Evolutionary conservation across 2,113 vertebrate species (phyloP).

Genomic region (Notothenia coriiceps): DNA sequence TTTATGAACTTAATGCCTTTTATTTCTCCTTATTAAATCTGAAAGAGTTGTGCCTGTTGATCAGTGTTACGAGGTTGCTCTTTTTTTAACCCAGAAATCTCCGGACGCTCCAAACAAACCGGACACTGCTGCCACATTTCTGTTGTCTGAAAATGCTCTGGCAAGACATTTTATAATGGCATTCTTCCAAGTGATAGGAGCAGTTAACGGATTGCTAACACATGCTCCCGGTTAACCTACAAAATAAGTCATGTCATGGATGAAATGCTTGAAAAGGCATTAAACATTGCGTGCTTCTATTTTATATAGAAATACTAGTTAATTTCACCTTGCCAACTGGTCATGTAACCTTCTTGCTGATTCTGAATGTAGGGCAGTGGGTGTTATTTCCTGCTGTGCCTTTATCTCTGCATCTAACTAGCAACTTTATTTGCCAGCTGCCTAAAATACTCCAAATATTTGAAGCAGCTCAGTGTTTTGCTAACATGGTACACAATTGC

Average conservation of each 20-base stretch:
- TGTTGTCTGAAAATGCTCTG: constrained; percentile 29
- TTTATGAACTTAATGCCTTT: constrained; percentile 10
- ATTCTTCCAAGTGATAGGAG: constrained; percentile 37
- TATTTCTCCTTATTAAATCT: constrained; percentile 11
- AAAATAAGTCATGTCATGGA: constrained; percentile 24
- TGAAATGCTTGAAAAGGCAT: constrained; percentile 42
- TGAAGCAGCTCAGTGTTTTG: constrained; percentile 19
- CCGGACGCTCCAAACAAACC: constrained; percentile 24
- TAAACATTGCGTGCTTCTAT: constrained; percentile 36
- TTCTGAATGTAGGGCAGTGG: neutral
- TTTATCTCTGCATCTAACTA: constrained; percentile 13
- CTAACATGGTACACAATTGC: constrained; percentile 60
- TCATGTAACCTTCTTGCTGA: neutral
- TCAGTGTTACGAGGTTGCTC: neutral
- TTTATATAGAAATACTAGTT: neutral
- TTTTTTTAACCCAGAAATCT: neutral
- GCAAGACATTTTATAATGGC: constrained; percentile 27
- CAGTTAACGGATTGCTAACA: constrained; percentile 23
- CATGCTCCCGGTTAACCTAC: constrained; percentile 36
- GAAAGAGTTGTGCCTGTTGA: neutral
- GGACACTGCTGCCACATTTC: constrained; percentile 40
- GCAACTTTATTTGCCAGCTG: constrained; percentile 12
- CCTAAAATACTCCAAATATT: neutral
- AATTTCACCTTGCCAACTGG: neutral
- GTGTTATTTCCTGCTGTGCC: neutral